Evolutionary conservation across 2,888 invertebrate genomes (phyloP).

Genomic region (Mycalesis mineus): DNA sequence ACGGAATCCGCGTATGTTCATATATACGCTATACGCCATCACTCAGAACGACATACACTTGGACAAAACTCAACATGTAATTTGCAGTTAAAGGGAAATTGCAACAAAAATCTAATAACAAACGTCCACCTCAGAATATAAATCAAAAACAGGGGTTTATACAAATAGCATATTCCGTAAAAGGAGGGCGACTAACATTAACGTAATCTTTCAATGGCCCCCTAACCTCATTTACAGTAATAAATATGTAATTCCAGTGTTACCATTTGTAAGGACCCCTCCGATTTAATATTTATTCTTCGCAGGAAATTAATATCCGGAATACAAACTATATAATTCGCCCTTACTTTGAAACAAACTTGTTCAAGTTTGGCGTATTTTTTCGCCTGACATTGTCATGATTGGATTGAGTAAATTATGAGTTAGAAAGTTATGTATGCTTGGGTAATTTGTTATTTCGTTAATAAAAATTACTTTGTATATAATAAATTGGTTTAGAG

Average conservation of each 20-base stretch:
- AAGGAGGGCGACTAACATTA: slow-evolving; percentile 18
- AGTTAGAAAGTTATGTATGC: background rate
- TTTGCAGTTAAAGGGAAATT: slow-evolving; percentile 11
- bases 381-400: background rate
- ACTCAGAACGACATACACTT: no score
- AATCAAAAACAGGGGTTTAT: slow-evolving; percentile 12
- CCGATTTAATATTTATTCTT: slow-evolving; percentile 42
- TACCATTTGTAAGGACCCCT: slow-evolving; percentile 42
- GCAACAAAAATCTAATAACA: slow-evolving; percentile 8
- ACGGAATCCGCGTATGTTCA: no score
- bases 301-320: slow-evolving; percentile 20
- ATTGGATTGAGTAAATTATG: background rate
- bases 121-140: slow-evolving; percentile 6
- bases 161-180: slow-evolving; percentile 17
- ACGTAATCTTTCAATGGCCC: slow-evolving; percentile 26
- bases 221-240: slow-evolving; percentile 38
- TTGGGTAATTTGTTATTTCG: background rate
- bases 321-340: slow-evolving; percentile 9
- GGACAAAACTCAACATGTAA: background rate
- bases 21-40: no score
- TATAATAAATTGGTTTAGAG: no score
- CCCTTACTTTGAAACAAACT: background rate
- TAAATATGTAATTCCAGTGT: slow-evolving; percentile 39
- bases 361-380: background rate
- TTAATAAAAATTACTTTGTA: background rate